Evolutionary conservation across 1,140 invertebrate genomes (phyloP).

Genomic region (Drosophila mauritiana): DNA sequence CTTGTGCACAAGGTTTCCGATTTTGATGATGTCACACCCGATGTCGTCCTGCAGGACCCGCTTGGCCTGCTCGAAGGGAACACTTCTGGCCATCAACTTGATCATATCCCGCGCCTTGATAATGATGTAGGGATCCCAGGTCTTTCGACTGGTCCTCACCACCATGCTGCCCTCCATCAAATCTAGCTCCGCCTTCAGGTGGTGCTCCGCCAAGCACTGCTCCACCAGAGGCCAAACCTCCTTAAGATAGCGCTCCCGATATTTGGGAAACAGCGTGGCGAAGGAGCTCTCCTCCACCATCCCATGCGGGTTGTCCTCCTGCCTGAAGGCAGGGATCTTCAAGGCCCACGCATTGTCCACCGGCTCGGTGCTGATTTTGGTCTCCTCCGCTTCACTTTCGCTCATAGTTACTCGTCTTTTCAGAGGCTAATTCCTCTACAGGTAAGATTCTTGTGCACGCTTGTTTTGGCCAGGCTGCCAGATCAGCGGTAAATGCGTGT

Average conservation of each 20-base stretch:
- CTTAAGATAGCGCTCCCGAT: conserved; percentile 97
- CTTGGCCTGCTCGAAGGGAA: conserved; percentile 97
- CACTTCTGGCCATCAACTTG: conserved; percentile 97
- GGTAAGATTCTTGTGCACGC: conserved; percentile 39
- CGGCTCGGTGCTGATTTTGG: conserved; percentile 84
- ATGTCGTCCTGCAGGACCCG: conserved; percentile 95
- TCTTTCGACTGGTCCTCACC: conserved; percentile 97
- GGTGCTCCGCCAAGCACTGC: conserved; percentile 91
- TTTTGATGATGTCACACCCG: conserved; percentile 98
- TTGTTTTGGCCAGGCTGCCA: conserved; percentile 42
- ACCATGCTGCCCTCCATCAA: conserved; percentile 97
- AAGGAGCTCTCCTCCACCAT: conserved; percentile 89
- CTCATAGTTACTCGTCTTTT: conserved; percentile 48
- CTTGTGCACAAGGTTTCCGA: conserved; percentile 95
- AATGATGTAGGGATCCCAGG: conserved; percentile 99
- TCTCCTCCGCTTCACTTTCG: conserved; percentile 63
- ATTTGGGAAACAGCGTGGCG: conserved; percentile 90
- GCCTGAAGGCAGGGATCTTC: conserved; percentile 95
- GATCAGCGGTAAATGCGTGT: not conserved
- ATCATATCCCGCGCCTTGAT: conserved; percentile 98
- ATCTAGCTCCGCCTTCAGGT: conserved; percentile 96
- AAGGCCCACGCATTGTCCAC: conserved; percentile 94
- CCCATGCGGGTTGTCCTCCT: conserved; percentile 95
- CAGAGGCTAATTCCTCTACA: not conserved
- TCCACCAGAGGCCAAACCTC: conserved; percentile 98